These are phyloP conservation scores for Diplodus puntazzo DNA, from an alignment of 2,797 vertebrate genomes.

Conservation along the genomic window DNA sequence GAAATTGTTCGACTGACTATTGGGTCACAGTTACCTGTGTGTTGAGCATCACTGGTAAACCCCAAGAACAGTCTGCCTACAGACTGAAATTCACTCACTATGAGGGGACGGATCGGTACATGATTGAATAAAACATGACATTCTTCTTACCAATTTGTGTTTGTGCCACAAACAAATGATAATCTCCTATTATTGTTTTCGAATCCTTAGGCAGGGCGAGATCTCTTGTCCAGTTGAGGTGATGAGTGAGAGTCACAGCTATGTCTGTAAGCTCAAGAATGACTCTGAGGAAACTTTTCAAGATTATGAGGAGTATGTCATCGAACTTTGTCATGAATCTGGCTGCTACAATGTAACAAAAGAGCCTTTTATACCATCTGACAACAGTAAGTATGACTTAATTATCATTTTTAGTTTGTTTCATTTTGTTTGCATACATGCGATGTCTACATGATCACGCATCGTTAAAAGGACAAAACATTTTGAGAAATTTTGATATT, in stretches of 20 bases:
- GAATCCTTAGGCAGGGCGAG: accelerated
- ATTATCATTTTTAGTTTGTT: neutral
- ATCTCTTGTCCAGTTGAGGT: slow-evolving; percentile 53
- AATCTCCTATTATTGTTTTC: neutral
- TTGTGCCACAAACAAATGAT: neutral
- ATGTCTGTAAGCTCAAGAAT: neutral
- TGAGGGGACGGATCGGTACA: accelerated
- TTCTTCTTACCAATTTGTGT: neutral
- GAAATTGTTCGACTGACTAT: slow-evolving; percentile 66
- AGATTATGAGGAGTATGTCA: accelerated
- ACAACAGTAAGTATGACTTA: slow-evolving; percentile 65
- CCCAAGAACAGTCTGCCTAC: slow-evolving; percentile 17
- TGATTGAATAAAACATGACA: neutral
- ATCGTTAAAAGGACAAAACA: too few species aligned
- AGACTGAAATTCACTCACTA: slow-evolving; percentile 32
- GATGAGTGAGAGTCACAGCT: slow-evolving; percentile 38
- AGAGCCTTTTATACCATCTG: accelerated
- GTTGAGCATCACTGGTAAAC: slow-evolving; percentile 52
- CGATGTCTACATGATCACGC: neutral
- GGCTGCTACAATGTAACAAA: accelerated
- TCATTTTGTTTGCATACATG: neutral
- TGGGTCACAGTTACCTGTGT: slow-evolving; percentile 54
- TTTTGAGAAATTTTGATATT: neutral
- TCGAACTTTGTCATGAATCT: slow-evolving; percentile 33
- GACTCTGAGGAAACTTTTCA: accelerated